Conservation (phyloP, 2,888 invertebrate genomes). For the Osmoderma eremita region DNA sequence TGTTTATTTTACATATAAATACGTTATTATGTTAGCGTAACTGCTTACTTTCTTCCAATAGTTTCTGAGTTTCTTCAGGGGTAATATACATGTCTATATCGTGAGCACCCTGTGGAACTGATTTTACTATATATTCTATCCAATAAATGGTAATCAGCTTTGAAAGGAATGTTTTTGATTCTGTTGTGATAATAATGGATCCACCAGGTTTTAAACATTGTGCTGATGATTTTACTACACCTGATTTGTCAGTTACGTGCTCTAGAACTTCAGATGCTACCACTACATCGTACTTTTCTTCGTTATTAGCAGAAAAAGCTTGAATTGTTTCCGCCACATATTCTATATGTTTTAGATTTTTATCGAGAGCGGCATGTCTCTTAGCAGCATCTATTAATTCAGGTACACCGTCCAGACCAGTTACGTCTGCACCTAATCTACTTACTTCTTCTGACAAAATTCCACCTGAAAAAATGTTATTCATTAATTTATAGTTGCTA, state of each 20-base stretch:
- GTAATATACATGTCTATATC: constrained; percentile 26
- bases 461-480: constrained; percentile 33
- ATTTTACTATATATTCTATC: constrained; percentile 19
- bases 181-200: constrained; percentile 62
- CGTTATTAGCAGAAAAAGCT: constrained; percentile 56
- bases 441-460: constrained; percentile 66
- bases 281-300: constrained; percentile 68
- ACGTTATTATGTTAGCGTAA: not conserved
- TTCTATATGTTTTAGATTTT: constrained; percentile 55
- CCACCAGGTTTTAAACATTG: constrained; percentile 60
- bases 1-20: not conserved
- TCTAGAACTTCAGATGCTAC: constrained; percentile 76
- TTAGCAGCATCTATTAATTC: constrained; percentile 74
- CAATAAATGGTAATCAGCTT: constrained; percentile 55
- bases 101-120: constrained; percentile 16
- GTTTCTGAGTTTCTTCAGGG: constrained; percentile 25
- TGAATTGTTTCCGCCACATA: constrained; percentile 68
- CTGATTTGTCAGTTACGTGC: constrained; percentile 68
- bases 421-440: constrained; percentile 78
- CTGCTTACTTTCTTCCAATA: constrained; percentile 28
- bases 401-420: constrained; percentile 79
- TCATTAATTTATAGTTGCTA: no score
- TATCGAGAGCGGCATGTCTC: constrained; percentile 64
- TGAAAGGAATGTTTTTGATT: constrained; percentile 65
- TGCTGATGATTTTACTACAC: constrained; percentile 64